Evolutionary conservation across 1,140 invertebrate genomes (phyloP), one percentile per base, ranked within the genome.

Genomic region (Microplitis mediator): DNA sequence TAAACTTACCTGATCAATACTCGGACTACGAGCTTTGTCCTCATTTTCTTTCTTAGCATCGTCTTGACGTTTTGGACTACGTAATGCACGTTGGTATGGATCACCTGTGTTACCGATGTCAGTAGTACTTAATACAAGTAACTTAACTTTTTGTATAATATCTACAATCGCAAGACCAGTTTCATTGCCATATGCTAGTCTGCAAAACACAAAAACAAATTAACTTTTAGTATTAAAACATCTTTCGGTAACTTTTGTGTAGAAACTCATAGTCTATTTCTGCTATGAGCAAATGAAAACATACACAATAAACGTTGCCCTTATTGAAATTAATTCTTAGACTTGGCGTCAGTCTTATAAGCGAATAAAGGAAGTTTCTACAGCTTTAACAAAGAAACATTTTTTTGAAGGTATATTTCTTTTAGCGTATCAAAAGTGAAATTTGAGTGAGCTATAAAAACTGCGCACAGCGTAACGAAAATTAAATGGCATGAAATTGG

Each of bases 121-220:
- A 74, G 92, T 89, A 74, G 93, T 93, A 75, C 91, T 91, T 81
- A 95, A 89, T 86, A 96, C 97, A 75, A 97, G 88, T 75, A 99
- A 90, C 86, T 94, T 94, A 71, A 92, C 91, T 88, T 95, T 96
- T 87, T 98, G 96, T 80, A 97, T 90, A 85, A 96, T 93, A 89
- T 99, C 97, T 79, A 98, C 91, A 86, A 99, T 93, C 79, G 97
- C 96, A 80, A 99, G 87, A 75, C 97, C 97, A 76, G 93, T 93
- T 87, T 98, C 97, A 86, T 96, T 98, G 79, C 97, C 97, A 89
- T 98, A 98, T 75, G 97, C 95, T 91, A 99, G 91, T 82, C 97
- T 98, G 87, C 66, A 58, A 62, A 11, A 67, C 9, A 65, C 32
- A 36, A 52, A 23, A 16, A 23, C 13, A 23, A 65, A 16, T n/a